A percentile compares a stretch with the other conserved stretches of the same genome.
These are phyloP conservation scores for Hemichromis elongatus DNA, from an alignment of 2,113 vertebrate species.

Conservation along the genomic window DNA sequence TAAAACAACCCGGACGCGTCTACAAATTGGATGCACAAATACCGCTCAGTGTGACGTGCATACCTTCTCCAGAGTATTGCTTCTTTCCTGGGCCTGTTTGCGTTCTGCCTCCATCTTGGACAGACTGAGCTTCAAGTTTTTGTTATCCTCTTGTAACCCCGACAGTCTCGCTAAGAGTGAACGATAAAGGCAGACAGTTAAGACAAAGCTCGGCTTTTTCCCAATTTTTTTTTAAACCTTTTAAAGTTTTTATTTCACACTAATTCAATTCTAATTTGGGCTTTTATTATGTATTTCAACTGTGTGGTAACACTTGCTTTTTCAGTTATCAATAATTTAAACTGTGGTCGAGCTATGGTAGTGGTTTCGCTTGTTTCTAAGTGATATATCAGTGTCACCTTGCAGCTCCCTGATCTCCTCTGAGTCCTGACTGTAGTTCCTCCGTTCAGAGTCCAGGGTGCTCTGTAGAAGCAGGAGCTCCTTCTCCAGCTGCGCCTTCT, in stretches of 20 bases:
- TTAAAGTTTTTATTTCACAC: not conserved
- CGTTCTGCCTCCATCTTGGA: conserved; percentile 88
- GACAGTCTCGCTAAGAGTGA: conserved; percentile 79
- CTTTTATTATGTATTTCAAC: not conserved
- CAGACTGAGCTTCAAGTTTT: conserved; percentile 83
- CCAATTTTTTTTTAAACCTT: not conserved
- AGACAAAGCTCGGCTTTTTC: not conserved
- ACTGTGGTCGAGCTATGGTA: not conserved
- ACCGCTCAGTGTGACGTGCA: not conserved
- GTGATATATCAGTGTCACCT: conserved; percentile 69
- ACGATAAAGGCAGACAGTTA: not conserved
- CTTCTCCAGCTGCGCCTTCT: conserved; percentile 84
- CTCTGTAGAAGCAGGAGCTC: conserved; percentile 90
- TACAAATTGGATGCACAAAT: not conserved
- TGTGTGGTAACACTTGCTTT: not conserved
- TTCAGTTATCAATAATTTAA: not conserved
- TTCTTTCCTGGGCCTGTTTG: conserved; percentile 90
- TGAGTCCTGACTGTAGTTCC: conserved; percentile 89
- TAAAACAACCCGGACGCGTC: not conserved
- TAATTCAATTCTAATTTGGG: not conserved
- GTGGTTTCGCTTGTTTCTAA: not conserved
- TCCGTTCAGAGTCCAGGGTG: conserved; percentile 87
- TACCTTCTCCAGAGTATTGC: conserved; percentile 96
- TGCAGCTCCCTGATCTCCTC: conserved; percentile 95
- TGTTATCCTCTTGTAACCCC: conserved; percentile 91